A percentile compares a stretch with the other conserved stretches of the same genome.
Evolutionary conservation across 1,140 invertebrate genomes (phyloP).

Genomic region (Listronotus bonariensis): DNA sequence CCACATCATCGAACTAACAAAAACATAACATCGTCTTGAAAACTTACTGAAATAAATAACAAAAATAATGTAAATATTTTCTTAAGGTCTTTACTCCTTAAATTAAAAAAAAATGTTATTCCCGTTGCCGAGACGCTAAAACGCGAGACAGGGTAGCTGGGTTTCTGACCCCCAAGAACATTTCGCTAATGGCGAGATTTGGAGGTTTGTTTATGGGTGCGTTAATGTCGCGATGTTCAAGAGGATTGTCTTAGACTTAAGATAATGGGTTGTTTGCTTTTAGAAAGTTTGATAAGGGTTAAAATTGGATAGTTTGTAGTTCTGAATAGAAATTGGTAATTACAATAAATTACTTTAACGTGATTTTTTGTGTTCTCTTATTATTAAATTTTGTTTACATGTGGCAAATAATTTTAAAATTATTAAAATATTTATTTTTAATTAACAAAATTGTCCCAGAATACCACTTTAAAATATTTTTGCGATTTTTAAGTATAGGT

Average conservation of each 20-base stretch:
- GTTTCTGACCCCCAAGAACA: slow-evolving; percentile 25
- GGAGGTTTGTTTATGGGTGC: slow-evolving; percentile 34
- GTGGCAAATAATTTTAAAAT: too few species aligned
- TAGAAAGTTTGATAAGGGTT: slow-evolving; percentile 18
- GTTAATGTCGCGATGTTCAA: slow-evolving; percentile 35
- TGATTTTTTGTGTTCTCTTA: too few species aligned
- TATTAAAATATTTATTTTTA: too few species aligned
- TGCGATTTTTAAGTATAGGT: too few species aligned
- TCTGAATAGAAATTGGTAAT: neutral
- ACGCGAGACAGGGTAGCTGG: neutral
- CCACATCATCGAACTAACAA: too few species aligned
- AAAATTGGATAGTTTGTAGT: slow-evolving; percentile 11
- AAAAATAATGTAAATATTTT: too few species aligned
- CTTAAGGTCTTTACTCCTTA: neutral
- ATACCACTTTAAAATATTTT: too few species aligned
- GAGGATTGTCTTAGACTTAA: slow-evolving; percentile 32
- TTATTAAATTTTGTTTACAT: too few species aligned
- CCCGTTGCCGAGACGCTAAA: slow-evolving; percentile 12
- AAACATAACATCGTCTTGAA: too few species aligned
- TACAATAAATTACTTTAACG: neutral
- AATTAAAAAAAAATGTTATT: neutral
- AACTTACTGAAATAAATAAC: too few species aligned
- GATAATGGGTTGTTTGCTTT: slow-evolving; percentile 29
- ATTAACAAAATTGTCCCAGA: too few species aligned
- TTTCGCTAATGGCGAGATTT: slow-evolving; percentile 29